These are phyloP conservation scores for Stenotaenia linearis DNA, from an alignment of 2,888 invertebrate genomes.

Conservation along the genomic window DNA sequence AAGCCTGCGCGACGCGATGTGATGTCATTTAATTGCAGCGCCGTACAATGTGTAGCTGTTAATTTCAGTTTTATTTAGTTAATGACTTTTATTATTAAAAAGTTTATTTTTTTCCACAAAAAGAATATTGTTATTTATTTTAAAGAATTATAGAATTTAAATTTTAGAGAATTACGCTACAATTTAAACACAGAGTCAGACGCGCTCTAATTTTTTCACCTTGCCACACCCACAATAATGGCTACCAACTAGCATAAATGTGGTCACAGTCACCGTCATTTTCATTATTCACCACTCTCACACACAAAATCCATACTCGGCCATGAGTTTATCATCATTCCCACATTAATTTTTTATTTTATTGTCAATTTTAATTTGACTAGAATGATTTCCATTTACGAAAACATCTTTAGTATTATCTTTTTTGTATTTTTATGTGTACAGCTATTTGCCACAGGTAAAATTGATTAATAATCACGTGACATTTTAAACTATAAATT, in stretches of 20 bases:
- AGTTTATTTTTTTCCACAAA: no score
- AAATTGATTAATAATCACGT: background rate
- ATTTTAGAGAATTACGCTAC: no score
- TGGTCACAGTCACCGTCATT: background rate
- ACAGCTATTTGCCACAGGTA: background rate
- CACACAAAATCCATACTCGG: background rate
- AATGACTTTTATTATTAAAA: no score
- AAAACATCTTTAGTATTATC: background rate
- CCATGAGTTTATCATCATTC: background rate
- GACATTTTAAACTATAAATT: background rate
- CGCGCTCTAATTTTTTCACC: no score
- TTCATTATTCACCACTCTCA: background rate
- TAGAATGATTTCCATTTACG: background rate
- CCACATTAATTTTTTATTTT: background rate
- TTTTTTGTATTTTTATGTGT: background rate
- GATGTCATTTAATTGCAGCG: no score
- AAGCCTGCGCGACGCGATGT: no score
- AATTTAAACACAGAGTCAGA: no score
- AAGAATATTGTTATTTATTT: no score
- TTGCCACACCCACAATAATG: background rate
- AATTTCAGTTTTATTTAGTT: no score
- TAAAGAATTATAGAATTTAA: no score
- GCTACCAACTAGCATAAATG: background rate
- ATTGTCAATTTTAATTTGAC: background rate
- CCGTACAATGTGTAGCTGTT: no score